phyloP scores from a whole-genome alignment of 2,797 vertebrate genomes.

The Enteromius viviparus region DNA sequence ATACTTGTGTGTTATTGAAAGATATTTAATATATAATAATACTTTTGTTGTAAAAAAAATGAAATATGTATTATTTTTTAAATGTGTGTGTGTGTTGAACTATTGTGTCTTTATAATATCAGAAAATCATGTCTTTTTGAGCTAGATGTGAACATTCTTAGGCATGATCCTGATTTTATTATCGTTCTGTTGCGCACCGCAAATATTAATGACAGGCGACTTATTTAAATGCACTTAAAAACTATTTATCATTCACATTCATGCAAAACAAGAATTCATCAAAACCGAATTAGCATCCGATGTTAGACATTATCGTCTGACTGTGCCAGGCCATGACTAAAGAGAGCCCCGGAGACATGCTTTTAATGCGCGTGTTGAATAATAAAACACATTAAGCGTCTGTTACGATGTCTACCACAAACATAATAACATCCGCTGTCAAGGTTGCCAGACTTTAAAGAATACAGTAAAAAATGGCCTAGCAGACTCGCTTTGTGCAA shows the following conservation, averaged over 20 bases:
- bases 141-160: not conserved
- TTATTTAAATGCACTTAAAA: slow-evolving; percentile 45
- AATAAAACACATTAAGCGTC: slow-evolving; percentile 51
- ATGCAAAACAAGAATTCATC: slow-evolving; percentile 54
- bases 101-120: not conserved
- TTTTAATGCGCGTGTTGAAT: slow-evolving; percentile 49
- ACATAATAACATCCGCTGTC: slow-evolving; percentile 42
- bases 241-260: slow-evolving; percentile 55
- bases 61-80: no score
- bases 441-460: slow-evolving; percentile 32
- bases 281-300: slow-evolving; percentile 56
- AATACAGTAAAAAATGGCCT: slow-evolving; percentile 5
- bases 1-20: no score
- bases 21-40: no score
- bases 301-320: slow-evolving; percentile 49
- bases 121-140: slow-evolving; percentile 18
- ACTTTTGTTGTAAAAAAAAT: no score
- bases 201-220: slow-evolving; percentile 25
- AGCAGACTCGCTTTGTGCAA: not conserved
- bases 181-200: slow-evolving; percentile 11
- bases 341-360: slow-evolving; percentile 54
- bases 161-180: not conserved
- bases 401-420: slow-evolving; percentile 45
- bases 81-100: no score
- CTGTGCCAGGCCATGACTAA: slow-evolving; percentile 52